These are phyloP conservation scores for Epinephelus lanceolatus DNA, from an alignment of 2,113 vertebrate species.

Conservation along the genomic window DNA sequence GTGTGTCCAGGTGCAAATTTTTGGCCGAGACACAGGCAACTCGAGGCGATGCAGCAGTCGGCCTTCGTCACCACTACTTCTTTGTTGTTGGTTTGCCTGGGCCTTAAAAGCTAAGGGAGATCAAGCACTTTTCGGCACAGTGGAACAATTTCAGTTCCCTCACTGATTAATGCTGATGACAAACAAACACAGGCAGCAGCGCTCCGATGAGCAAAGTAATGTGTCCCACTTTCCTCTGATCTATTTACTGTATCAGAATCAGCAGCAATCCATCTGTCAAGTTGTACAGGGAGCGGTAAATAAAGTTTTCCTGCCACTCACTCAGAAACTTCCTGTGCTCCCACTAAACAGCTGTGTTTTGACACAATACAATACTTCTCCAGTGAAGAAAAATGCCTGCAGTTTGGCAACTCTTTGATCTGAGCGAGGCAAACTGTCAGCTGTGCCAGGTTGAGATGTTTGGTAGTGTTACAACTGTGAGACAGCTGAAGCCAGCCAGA, in stretches of 20 bases:
- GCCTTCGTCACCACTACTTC: too few species aligned
- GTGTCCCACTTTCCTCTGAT: constrained; percentile 27
- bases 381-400: constrained; percentile 31
- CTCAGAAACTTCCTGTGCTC: constrained; percentile 32
- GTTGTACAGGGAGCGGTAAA: constrained; percentile 27
- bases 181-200: constrained; percentile 7
- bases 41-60: too few species aligned
- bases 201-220: not conserved
- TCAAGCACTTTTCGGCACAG: not conserved
- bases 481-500: constrained; percentile 22
- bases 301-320: constrained; percentile 41
- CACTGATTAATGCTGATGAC: constrained; percentile 7
- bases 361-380: constrained; percentile 40
- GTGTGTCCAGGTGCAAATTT: too few species aligned
- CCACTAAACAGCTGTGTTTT: constrained; percentile 46
- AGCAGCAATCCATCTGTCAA: constrained; percentile 23
- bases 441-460: constrained; percentile 32
- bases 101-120: not conserved
- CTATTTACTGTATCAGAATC: constrained; percentile 23
- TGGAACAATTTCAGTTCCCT: not conserved
- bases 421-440: constrained; percentile 46
- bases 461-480: constrained; percentile 29
- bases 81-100: not conserved
- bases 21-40: too few species aligned
- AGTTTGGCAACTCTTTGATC: constrained; percentile 58